Evolutionary conservation across 2,797 vertebrate genomes (phyloP).

Genomic region (Taenioides sp.): DNA sequence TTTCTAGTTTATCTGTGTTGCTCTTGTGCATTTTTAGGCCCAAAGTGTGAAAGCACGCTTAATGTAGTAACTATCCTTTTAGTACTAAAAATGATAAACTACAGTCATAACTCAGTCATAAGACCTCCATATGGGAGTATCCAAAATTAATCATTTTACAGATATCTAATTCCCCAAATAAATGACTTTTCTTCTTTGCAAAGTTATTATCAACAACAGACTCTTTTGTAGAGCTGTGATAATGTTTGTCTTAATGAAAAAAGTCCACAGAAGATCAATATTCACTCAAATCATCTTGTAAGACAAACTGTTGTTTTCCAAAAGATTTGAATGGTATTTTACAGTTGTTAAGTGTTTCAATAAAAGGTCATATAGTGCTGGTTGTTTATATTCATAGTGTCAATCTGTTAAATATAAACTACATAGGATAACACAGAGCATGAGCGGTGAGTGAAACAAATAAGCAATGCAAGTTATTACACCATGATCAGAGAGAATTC

Average conservation of each 20-base stretch:
- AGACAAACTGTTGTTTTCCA: slow-evolving; percentile 25
- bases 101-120: not conserved
- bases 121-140: not conserved
- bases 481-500: too few species aligned
- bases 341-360: not conserved
- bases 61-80: not conserved
- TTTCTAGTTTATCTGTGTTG: too few species aligned
- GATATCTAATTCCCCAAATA: slow-evolving; percentile 7
- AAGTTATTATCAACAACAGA: slow-evolving; percentile 25
- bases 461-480: too few species aligned
- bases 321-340: not conserved
- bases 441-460: too few species aligned
- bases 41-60: too few species aligned
- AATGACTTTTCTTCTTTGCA: slow-evolving; percentile 11
- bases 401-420: not conserved
- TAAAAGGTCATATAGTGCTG: not conserved
- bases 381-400: not conserved
- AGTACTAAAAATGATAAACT: not conserved
- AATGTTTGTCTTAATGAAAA: slow-evolving; percentile 32
- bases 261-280: slow-evolving; percentile 42
- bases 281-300: slow-evolving; percentile 30
- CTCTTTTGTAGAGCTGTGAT: slow-evolving; percentile 7
- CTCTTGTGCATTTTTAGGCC: too few species aligned
- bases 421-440: too few species aligned
- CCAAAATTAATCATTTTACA: not conserved